Percentiles rank a stretch among this genome's conserved stretches.
Conservation (phyloP, 2,888 invertebrate species). For the Seira ritae region DNA sequence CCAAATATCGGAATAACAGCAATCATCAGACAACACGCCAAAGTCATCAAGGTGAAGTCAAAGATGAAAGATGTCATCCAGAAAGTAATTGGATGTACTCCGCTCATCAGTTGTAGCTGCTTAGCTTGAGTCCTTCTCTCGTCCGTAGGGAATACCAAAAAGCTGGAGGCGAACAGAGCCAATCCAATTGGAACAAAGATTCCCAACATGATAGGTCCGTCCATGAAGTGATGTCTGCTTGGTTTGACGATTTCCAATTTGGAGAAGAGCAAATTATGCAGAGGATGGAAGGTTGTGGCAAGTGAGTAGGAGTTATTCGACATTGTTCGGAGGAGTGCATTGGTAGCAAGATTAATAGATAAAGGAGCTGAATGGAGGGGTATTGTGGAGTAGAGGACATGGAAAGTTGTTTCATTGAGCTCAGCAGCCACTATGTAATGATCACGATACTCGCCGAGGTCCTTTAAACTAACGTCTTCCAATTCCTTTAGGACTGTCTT, state of each 20-base stretch:
- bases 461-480: slow-evolving; percentile 20
- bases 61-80: slow-evolving; percentile 77
- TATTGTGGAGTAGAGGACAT: slow-evolving; percentile 65
- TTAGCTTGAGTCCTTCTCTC: slow-evolving; percentile 74
- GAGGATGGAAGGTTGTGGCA: slow-evolving; percentile 65
- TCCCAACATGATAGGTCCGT: slow-evolving; percentile 54
- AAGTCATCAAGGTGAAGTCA: slow-evolving; percentile 76
- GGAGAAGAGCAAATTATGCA: slow-evolving; percentile 63
- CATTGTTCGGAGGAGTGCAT: slow-evolving; percentile 73
- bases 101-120: slow-evolving; percentile 76
- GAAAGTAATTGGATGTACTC: slow-evolving; percentile 75
- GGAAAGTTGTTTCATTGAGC: slow-evolving; percentile 15
- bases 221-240: slow-evolving; percentile 46
- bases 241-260: slow-evolving; percentile 64
- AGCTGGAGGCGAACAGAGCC: slow-evolving; percentile 59
- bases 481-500: slow-evolving; percentile 14
- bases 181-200: slow-evolving; percentile 60
- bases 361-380: slow-evolving; percentile 68
- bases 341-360: slow-evolving; percentile 71
- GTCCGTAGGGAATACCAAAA: slow-evolving; percentile 61
- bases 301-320: slow-evolving; percentile 38
- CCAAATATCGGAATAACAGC: slow-evolving; percentile 66
- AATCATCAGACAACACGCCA: slow-evolving; percentile 74
- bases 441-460: slow-evolving; percentile 58
- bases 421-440: slow-evolving; percentile 62